Base-by-base conservation (phyloP, 2,888 invertebrate species). In the Aleiodes testaceus region DNA sequence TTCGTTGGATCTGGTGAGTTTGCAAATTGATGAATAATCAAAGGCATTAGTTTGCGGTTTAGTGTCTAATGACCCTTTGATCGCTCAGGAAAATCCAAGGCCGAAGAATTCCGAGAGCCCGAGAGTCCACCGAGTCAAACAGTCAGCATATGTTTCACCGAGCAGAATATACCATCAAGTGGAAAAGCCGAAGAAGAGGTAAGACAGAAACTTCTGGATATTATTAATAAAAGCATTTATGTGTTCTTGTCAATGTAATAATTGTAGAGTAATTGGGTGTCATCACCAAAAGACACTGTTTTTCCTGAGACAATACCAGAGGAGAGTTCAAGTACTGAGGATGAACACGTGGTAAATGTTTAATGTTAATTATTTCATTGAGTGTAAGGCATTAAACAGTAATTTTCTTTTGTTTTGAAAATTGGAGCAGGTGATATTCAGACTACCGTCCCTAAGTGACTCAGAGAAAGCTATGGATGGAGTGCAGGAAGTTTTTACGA, bases 221-320 rank as follows among this genome's bases (percentile, higher is more conserved):
- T 45, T 12, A 16, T 66, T 47, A 45, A 53, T 36, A 50, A 3
- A 47, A 49, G 45, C 12, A 3, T 9, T 2, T 52, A 50, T 72
- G 26, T 67, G 61, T 36, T 36, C 11, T 36, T 36, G 36, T 36
- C 36, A 36, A 36, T 36, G 36, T 36, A 36, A 36, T 65, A 50
- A 50, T 53, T 74, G 50, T 45, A 94, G 90, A 92, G 91, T 14
- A 89, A 90, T 36, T 95, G 95, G 95, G 91, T 95, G 12, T 94
- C 95, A 3, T 95, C 95, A 9, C 95, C 95, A 3, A 96, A 96
- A 86, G 96, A 96, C 75, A 95, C 94, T 14, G 93, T 93, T 70
- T 96, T 96, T 84, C 96, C 96, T 9, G 96, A 96, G 90, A 96
- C 96, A 6, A 96, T 96, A 79, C 96, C 96, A 0, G 96, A 97